phyloP scores from a whole-genome alignment of 2,797 vertebrate species.

The Tapera naevia region DNA sequence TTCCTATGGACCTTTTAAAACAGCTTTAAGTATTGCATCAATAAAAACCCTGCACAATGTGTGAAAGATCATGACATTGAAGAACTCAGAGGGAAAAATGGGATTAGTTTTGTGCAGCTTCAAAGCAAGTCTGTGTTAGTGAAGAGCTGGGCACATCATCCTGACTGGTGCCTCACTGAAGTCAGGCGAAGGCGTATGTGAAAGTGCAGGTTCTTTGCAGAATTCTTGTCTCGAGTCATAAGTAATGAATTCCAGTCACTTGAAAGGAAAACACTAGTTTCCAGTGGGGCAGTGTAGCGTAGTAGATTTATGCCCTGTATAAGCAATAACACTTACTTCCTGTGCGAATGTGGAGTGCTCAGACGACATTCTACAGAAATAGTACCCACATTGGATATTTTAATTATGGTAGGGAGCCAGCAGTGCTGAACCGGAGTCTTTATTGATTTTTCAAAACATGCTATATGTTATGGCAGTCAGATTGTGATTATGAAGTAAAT shows the following conservation, averaged over 20 bases:
- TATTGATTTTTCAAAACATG: neutral
- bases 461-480: neutral
- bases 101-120: neutral
- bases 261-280: neutral
- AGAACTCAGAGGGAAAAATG: neutral
- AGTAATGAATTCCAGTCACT: neutral
- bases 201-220: neutral
- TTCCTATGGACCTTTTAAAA: neutral
- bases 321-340: neutral
- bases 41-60: neutral
- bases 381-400: neutral
- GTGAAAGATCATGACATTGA: neutral
- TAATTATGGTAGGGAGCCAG: neutral
- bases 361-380: neutral
- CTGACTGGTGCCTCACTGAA: neutral
- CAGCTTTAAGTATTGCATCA: conserved; percentile 12
- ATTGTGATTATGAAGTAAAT: neutral
- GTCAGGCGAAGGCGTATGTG: neutral
- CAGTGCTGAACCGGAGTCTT: neutral
- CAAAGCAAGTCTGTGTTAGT: neutral
- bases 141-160: neutral
- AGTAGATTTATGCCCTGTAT: neutral
- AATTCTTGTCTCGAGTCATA: neutral
- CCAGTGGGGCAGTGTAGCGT: neutral
- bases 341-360: neutral